These are phyloP conservation scores for Ameiurus melas DNA, from an alignment of 2,113 vertebrate species.

Conservation along the genomic window DNA sequence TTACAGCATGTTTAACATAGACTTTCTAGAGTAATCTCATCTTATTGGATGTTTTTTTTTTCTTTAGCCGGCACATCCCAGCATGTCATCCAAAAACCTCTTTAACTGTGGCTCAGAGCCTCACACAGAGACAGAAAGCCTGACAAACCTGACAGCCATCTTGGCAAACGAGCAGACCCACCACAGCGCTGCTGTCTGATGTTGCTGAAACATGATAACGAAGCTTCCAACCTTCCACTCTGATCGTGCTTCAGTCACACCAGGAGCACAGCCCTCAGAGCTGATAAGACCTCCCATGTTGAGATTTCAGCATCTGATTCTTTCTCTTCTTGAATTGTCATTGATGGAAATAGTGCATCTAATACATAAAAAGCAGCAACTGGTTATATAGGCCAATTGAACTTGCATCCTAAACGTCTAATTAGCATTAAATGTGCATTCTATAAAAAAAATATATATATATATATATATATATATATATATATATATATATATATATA, in stretches of 20 bases:
- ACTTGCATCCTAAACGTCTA: background rate
- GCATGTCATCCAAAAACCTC: conserved; percentile 4
- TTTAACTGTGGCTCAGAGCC: background rate
- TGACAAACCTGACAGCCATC: conserved; percentile 18
- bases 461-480: too few species aligned
- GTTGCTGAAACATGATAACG: conserved; percentile 33
- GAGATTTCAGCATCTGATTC: conserved; percentile 12
- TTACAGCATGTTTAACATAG: background rate
- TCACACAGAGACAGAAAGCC: background rate
- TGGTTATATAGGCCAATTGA: background rate
- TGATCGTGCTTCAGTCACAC: conserved; percentile 2
- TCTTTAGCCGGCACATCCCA: background rate
- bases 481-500: too few species aligned
- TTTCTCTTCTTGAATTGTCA: background rate
- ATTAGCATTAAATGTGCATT: background rate
- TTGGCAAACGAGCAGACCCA: conserved; percentile 21
- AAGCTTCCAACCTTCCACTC: conserved; percentile 24
- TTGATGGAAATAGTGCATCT: background rate
- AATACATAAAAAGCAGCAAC: background rate
- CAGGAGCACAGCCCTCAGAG: conserved; percentile 5
- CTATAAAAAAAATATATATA: too few species aligned
- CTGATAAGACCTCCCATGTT: conserved; percentile 23
- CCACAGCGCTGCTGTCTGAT: conserved; percentile 16
- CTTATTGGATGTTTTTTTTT: background rate
- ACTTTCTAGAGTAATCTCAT: background rate